Evolutionary conservation across 1,140 invertebrate species (phyloP).

Genomic region (Sesamia nonagrioides): DNA sequence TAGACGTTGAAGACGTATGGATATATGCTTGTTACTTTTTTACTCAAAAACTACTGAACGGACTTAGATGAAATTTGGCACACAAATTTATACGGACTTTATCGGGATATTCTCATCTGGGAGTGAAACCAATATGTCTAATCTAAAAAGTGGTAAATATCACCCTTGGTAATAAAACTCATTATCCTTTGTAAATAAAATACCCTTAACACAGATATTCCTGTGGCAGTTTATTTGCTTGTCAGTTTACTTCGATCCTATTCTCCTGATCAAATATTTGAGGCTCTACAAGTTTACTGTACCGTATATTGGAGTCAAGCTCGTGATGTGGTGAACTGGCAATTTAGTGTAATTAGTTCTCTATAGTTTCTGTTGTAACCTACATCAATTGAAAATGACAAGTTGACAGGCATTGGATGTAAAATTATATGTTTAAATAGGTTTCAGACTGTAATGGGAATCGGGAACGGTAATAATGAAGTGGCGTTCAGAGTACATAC

Average conservation of each 20-base stretch:
- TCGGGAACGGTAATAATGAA: neutral
- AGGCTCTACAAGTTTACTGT: slow-evolving; percentile 6
- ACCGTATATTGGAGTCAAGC: slow-evolving; percentile 13
- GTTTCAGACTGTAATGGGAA: neutral
- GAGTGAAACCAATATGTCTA: too few species aligned
- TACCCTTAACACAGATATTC: neutral
- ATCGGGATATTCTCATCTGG: too few species aligned
- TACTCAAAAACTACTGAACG: too few species aligned
- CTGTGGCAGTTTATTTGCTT: neutral
- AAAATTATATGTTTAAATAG: slow-evolving; percentile 25
- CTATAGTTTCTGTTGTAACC: slow-evolving; percentile 13
- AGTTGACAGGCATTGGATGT: neutral
- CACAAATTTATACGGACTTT: too few species aligned
- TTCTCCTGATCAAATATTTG: slow-evolving; percentile 23
- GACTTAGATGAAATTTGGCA: too few species aligned
- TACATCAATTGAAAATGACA: slow-evolving; percentile 17
- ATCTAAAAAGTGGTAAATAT: too few species aligned
- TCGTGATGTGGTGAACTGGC: neutral
- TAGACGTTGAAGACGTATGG: too few species aligned
- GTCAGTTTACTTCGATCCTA: slow-evolving; percentile 1
- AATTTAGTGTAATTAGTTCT: slow-evolving; percentile 13
- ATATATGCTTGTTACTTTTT: too few species aligned
- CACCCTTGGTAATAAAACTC: neutral
- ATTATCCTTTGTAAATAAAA: neutral
- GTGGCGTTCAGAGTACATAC: neutral